Evolutionary conservation across 2,113 vertebrate genomes (phyloP).

Genomic region (Vulpes vulpes): DNA sequence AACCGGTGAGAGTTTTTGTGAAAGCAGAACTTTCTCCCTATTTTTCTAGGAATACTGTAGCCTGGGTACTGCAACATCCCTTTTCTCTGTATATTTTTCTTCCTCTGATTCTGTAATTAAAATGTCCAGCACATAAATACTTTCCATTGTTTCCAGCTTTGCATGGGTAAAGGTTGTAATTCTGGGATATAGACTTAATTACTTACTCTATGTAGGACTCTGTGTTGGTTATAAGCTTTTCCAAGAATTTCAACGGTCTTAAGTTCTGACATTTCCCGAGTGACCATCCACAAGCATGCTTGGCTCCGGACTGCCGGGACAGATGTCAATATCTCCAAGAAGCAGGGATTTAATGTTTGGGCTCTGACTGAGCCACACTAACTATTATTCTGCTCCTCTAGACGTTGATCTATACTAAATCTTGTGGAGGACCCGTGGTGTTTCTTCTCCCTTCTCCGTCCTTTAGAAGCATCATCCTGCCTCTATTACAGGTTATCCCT

Average conservation of each 20-base stretch:
- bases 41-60: slow-evolving; percentile 14
- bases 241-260: slow-evolving; percentile 55
- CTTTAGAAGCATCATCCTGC: neutral
- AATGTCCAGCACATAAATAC: neutral
- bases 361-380: neutral
- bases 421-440: neutral
- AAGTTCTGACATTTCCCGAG: slow-evolving; percentile 37
- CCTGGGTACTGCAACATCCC: neutral
- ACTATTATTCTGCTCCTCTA: neutral
- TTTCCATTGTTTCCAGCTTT: slow-evolving; percentile 44
- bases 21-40: neutral
- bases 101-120: slow-evolving; percentile 50
- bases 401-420: neutral
- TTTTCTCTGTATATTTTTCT: slow-evolving; percentile 18
- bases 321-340: neutral
- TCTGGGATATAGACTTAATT: slow-evolving; percentile 60
- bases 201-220: neutral
- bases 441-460: neutral
- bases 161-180: slow-evolving; percentile 46
- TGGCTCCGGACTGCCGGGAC: slow-evolving; percentile 9
- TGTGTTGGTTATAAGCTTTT: slow-evolving; percentile 42
- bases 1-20: neutral
- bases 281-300: neutral
- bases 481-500: neutral
- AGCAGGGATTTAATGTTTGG: neutral